These are phyloP conservation scores for Falco berigora DNA, from an alignment of 2,797 vertebrate species.

Conservation along the genomic window DNA sequence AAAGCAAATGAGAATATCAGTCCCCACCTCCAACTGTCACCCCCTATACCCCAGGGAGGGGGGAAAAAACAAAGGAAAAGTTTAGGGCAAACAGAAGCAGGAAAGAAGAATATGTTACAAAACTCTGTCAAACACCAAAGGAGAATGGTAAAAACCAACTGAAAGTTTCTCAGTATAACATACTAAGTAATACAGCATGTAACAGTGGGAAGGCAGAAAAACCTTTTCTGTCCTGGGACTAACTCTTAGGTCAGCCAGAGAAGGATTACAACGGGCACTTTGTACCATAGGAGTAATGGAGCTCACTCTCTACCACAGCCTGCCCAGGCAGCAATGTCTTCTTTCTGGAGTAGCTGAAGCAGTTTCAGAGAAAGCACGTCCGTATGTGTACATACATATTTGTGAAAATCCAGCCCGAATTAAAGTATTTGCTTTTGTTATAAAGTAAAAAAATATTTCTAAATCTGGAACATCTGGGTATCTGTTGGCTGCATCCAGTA, in stretches of 20 bases:
- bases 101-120: neutral
- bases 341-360: neutral
- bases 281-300: neutral
- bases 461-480: neutral
- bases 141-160: neutral
- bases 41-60: fast-evolving
- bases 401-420: neutral
- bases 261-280: neutral
- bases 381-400: neutral
- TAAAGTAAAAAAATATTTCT: neutral
- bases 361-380: neutral
- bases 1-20: neutral
- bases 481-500: neutral
- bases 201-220: neutral
- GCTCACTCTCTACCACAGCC: neutral
- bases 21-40: neutral
- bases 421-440: neutral
- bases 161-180: neutral
- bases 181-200: neutral
- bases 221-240: neutral
- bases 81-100: neutral
- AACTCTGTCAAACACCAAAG: neutral
- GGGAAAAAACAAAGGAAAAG: fast-evolving
- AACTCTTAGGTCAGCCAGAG: neutral
- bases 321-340: neutral